Conservation (phyloP, 2,113 vertebrate species). For the Bettongia penicillata region DNA sequence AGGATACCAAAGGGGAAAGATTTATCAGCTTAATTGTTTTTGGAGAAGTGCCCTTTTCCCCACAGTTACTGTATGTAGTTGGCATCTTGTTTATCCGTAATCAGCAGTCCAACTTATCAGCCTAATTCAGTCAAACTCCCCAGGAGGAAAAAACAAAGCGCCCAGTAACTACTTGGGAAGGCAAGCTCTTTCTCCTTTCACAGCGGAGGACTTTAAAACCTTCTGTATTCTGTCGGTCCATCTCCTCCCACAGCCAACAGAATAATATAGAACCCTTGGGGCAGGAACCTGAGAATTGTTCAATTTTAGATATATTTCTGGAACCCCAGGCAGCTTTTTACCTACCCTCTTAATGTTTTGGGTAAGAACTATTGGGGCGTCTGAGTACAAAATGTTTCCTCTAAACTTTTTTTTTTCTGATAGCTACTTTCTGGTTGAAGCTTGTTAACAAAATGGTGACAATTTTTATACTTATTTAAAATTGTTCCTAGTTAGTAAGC, state of each 20-base stretch:
- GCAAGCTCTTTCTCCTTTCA: not conserved
- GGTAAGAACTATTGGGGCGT: not conserved
- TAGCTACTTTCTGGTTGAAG: conserved; percentile 19
- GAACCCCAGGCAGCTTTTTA: not conserved
- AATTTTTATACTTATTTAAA: conserved; percentile 36
- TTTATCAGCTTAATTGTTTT: conserved; percentile 1
- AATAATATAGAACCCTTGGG: not conserved
- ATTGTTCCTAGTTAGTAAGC: not conserved
- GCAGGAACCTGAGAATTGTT: not conserved
- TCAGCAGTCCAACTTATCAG: not conserved
- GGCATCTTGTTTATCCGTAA: not conserved
- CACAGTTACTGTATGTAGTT: not conserved
- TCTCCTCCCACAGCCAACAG: not conserved
- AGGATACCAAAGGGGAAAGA: not conserved
- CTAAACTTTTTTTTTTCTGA: not conserved
- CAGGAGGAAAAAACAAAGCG: not conserved
- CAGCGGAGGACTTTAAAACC: not conserved
- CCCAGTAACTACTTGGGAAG: not conserved
- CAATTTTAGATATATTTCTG: not conserved
- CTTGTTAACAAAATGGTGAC: conserved; percentile 39
- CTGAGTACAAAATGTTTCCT: not conserved
- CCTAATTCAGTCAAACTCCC: conserved; percentile 10
- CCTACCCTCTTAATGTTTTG: not conserved
- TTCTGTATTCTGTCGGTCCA: not conserved
- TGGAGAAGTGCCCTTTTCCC: not conserved